These are phyloP conservation scores for Cordilura impudica DNA, from an alignment of 2,888 invertebrate species.

Conservation along the genomic window DNA sequence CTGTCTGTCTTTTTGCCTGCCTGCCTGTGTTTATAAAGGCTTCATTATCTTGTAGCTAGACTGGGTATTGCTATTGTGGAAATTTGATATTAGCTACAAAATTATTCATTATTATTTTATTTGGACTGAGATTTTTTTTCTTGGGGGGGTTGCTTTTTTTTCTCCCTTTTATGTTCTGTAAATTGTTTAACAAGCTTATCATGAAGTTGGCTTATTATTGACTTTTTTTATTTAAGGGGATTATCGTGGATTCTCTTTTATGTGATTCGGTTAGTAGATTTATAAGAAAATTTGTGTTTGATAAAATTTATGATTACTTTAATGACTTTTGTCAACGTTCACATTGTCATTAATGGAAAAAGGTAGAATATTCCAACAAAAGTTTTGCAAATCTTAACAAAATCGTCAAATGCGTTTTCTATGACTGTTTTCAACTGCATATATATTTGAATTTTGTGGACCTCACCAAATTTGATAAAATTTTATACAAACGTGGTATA, in stretches of 20 bases:
- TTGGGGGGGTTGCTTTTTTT: conserved; percentile 42
- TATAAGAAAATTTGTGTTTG: background rate
- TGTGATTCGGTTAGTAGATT: conserved; percentile 28
- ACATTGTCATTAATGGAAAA: too few relatives aligned
- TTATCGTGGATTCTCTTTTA: conserved; percentile 20
- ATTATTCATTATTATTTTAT: conserved; percentile 41
- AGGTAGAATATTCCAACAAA: too few relatives aligned
- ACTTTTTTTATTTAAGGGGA: conserved; percentile 41
- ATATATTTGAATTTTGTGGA: too few relatives aligned
- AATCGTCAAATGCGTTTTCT: too few relatives aligned
- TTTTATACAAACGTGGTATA: too few relatives aligned
- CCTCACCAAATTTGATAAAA: too few relatives aligned
- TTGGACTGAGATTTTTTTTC: conserved; percentile 38
- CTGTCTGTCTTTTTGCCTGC: conserved; percentile 5
- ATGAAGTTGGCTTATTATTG: conserved; percentile 49
- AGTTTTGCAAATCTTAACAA: too few relatives aligned
- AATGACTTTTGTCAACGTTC: too few relatives aligned
- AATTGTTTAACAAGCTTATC: conserved; percentile 61
- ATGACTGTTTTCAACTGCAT: too few relatives aligned
- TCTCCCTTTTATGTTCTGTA: background rate
- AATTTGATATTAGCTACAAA: conserved; percentile 55
- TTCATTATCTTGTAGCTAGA: background rate
- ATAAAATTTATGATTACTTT: background rate
- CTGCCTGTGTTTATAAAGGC: background rate
- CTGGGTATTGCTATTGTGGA: conserved; percentile 39